Evolutionary conservation across 2,797 vertebrate species (phyloP).

Genomic region (Pipistrellus nathusii): DNA sequence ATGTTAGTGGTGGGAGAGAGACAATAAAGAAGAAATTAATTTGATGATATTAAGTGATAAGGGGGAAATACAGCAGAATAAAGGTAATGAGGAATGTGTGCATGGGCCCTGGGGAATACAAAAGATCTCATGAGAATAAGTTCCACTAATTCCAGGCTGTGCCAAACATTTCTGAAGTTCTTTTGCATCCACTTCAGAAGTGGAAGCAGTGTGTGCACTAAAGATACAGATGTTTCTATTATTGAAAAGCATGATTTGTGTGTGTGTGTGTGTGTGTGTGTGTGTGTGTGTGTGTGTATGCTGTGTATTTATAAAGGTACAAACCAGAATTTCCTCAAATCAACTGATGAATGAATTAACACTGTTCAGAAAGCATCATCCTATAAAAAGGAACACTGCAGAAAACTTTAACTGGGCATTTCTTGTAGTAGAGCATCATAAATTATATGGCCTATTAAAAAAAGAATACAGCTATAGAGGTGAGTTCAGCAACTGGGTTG

Average conservation of each 20-base stretch:
- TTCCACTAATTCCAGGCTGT: conserved; percentile 92
- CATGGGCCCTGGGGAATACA: background rate
- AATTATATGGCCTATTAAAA: background rate
- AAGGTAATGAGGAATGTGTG: background rate
- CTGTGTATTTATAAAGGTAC: background rate
- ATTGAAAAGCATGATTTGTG: background rate
- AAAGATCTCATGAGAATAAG: conserved; percentile 90
- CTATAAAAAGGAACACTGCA: background rate
- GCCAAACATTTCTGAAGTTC: conserved; percentile 95
- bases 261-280: fast-evolving
- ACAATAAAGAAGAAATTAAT: background rate
- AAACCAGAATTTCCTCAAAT: background rate
- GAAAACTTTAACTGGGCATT: background rate
- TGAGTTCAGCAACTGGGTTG: background rate
- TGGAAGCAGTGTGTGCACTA: background rate
- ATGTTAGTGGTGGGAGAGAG: background rate
- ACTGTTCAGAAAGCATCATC: conserved; percentile 8
- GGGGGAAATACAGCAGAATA: background rate
- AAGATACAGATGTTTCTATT: background rate
- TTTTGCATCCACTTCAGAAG: conserved; percentile 91
- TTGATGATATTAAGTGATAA: background rate
- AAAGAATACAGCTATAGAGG: background rate
- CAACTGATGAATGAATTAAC: background rate
- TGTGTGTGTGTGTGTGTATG: background rate
- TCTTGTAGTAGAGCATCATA: background rate